Conservation (phyloP, 2,888 invertebrate species). For the Endomychus coccineus region DNA sequence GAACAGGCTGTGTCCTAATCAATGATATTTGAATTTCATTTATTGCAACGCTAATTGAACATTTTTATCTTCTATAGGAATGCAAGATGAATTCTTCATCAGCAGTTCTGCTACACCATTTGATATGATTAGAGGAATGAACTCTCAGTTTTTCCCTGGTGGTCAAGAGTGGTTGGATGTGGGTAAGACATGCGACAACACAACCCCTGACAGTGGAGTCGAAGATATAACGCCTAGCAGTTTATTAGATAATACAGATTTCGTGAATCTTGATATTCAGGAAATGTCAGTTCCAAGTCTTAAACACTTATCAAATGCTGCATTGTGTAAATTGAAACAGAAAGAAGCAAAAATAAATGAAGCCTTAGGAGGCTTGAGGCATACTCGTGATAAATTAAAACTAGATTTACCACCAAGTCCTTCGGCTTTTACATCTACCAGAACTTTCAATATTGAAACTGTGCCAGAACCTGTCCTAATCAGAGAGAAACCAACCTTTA, state of each 20-base stretch:
- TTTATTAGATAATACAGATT: constrained; percentile 23
- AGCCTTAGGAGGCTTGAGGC: constrained; percentile 59
- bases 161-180: constrained; percentile 37
- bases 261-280: constrained; percentile 5
- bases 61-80: constrained; percentile 2
- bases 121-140: constrained; percentile 50
- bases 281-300: constrained; percentile 28
- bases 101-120: constrained; percentile 68
- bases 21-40: no score
- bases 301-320: constrained; percentile 35
- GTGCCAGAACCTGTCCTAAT: constrained; percentile 45
- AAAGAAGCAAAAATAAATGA: constrained; percentile 26
- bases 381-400: constrained; percentile 64
- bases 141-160: constrained; percentile 68
- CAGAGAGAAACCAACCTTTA: constrained; percentile 49
- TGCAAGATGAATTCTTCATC: constrained; percentile 63
- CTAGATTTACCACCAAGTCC: constrained; percentile 60
- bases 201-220: constrained; percentile 56
- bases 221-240: constrained; percentile 53
- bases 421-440: constrained; percentile 38
- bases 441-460: constrained; percentile 38
- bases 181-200: constrained; percentile 40
- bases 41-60: constrained; percentile 1
- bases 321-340: constrained; percentile 28
- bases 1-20: no score